Conservation (phyloP, 2,888 invertebrate species). For the Rotaria magnacalcarata region DNA sequence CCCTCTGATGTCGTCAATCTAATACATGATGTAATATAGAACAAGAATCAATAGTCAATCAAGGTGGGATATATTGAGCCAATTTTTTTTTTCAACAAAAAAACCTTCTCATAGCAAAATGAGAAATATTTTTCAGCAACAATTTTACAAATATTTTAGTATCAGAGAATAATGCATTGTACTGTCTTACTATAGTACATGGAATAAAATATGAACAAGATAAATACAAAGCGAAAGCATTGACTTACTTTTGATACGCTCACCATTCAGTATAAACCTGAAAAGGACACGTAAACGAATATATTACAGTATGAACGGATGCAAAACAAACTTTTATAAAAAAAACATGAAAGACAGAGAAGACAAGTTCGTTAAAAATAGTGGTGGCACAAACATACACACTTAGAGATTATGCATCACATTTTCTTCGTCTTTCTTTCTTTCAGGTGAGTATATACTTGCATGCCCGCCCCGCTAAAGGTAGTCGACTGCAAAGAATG, state of each 20-base stretch:
- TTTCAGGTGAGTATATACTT: conserved; percentile 27
- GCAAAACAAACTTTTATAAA: neutral
- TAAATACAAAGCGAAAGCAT: neutral
- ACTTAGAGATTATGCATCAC: conserved; percentile 20
- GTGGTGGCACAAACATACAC: neutral
- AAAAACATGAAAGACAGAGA: neutral
- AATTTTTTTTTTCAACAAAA: neutral
- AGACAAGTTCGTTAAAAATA: neutral
- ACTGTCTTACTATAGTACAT: neutral
- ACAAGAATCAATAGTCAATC: neutral
- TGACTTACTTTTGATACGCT: conserved; percentile 15
- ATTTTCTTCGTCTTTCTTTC: conserved; percentile 30
- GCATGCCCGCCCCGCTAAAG: conserved; percentile 13
- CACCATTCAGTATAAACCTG: conserved; percentile 18
- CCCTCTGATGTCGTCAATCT: neutral
- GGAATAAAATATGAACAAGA: neutral
- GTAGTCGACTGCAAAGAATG: conserved; percentile 23
- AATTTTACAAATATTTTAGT: neutral
- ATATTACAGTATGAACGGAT: neutral
- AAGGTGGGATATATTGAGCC: neutral
- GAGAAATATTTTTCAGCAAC: neutral
- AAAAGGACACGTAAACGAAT: neutral
- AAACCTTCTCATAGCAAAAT: neutral
- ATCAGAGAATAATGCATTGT: neutral
- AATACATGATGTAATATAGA: neutral